Conservation (phyloP, 1,140 invertebrate genomes). For the Colletes gigas region DNA sequence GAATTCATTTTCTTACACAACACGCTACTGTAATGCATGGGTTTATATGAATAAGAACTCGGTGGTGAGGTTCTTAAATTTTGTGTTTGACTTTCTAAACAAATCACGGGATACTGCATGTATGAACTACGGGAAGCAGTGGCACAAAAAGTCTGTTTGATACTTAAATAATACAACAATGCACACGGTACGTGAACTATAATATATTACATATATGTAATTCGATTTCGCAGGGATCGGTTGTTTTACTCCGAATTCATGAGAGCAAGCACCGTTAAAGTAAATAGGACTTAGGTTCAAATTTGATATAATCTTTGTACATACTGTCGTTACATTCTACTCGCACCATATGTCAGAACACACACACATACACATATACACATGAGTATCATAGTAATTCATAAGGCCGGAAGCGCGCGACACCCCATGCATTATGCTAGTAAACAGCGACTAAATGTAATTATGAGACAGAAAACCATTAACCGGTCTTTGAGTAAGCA, state of each 20-base stretch:
- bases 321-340: constrained; percentile 50
- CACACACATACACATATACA: not conserved
- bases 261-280: not conserved
- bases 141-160: constrained; percentile 38
- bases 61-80: not conserved
- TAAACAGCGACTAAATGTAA: constrained; percentile 33
- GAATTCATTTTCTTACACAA: constrained; percentile 32
- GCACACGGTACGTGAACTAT: not conserved
- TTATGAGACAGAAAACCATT: constrained; percentile 25
- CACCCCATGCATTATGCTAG: constrained; percentile 62
- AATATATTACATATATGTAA: constrained; percentile 18
- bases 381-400: constrained; percentile 17
- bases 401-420: constrained; percentile 16
- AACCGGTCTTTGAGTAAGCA: constrained; percentile 40
- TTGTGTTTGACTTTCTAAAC: not conserved
- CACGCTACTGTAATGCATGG: constrained; percentile 60
- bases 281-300: constrained; percentile 23
- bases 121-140: not conserved
- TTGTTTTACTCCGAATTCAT: not conserved
- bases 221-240: not conserved
- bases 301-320: constrained; percentile 58
- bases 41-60: constrained; percentile 19
- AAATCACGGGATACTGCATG: constrained; percentile 3
- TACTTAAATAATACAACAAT: constrained; percentile 40
- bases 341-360: constrained; percentile 32